Evolutionary conservation across 2,888 invertebrate genomes (phyloP), one percentile per base, ranked within the genome.

Genomic region (Apotomis turbidana): DNA sequence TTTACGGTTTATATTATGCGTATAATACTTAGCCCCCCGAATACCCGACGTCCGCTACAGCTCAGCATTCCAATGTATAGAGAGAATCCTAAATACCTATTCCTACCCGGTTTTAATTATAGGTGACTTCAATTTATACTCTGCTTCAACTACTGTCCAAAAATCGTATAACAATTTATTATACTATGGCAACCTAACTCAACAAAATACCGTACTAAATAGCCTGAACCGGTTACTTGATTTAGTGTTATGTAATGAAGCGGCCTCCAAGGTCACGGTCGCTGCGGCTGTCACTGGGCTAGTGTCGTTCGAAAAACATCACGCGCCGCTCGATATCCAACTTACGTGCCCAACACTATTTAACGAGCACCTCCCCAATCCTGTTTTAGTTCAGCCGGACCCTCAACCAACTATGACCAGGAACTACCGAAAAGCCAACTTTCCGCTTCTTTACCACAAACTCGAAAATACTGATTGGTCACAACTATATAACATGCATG

Each of bases 281-380:
- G 13, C 10, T 0, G 54, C 38, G 54, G 38, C 64, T 41, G 64
- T 15, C 38, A 10, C 41, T 54, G 64, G 64, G 2, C 64, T 64
- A 8, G 64, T 64, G 3, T 64, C 64, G 6, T 52, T 54, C 15
- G 64, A 66, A 13, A 66, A 44, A 6, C 66, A 63, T 12, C 52
- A 63, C 8, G 4, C 38, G 4, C 63, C 63, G 38, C 54, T 63
- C 8, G n/a, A 63, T n/a, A 63, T 63, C 3, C 1, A 12, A 38
- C 5, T 63, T 0, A 52, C 52, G 4, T 54, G 52, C n/a, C 63
- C 36, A 3, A 63, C 63, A 8, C 1, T 63, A 38, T 63, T 63
- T 13, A 52, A 5, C 4, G 5, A 51, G 12, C 10, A 0, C 0
- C 12, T 3, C 5, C 52, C 3, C 3, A n/a, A 52, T n/a, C 63